phyloP scores from a whole-genome alignment of 2,888 invertebrate genomes.

The Saturnia japonica region DNA sequence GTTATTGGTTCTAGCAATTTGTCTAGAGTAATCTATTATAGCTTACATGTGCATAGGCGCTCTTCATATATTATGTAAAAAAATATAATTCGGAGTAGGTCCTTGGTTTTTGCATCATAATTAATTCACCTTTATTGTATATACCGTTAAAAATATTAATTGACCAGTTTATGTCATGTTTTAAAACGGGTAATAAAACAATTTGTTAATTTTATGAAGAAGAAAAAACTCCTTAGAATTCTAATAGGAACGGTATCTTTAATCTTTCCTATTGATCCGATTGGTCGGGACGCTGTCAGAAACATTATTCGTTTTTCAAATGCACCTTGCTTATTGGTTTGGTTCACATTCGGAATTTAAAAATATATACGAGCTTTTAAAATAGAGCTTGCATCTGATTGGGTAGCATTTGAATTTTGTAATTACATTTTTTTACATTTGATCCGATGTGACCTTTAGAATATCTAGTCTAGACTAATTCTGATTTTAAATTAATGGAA shows the following conservation, averaged over 20 bases:
- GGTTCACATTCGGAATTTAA: constrained; percentile 55
- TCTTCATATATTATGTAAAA: no score
- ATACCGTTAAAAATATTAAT: no score
- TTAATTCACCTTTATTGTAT: no score
- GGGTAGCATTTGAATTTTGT: constrained; percentile 49
- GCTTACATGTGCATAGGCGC: no score
- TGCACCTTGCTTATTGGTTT: constrained; percentile 67
- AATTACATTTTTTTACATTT: constrained; percentile 45
- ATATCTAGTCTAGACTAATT: neutral
- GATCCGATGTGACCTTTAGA: neutral
- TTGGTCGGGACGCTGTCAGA: constrained; percentile 75
- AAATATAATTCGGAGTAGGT: no score
- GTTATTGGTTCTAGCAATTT: no score
- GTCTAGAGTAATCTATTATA: no score
- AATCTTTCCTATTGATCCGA: constrained; percentile 73
- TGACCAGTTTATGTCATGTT: no score
- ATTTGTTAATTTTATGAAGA: neutral
- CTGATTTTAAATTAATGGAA: neutral
- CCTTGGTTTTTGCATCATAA: no score
- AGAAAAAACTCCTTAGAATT: constrained; percentile 38
- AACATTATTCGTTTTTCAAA: constrained; percentile 71
- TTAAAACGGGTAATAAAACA: no score
- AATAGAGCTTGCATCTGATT: constrained; percentile 49
- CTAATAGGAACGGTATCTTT: constrained; percentile 63
- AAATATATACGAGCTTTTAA: constrained; percentile 49